phyloP scores from a whole-genome alignment of 2,888 invertebrate genomes.

The Sarcophaga rosellei region DNA sequence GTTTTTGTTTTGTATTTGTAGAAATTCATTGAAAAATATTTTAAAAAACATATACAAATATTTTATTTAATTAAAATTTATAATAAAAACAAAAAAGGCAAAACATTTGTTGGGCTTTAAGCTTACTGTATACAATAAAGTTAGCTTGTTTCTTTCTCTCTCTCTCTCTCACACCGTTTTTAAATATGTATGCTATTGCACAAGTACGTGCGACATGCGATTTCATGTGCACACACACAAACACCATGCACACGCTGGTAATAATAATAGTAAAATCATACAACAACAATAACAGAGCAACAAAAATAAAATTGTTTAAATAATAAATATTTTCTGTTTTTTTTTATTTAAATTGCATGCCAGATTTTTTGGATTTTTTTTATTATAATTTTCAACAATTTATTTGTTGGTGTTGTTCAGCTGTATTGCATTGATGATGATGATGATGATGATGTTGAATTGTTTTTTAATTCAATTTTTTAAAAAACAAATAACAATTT shows the following conservation, averaged over 20 bases:
- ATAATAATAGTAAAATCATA: too few species aligned
- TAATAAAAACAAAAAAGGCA: too few species aligned
- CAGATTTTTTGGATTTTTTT: slow-evolving; percentile 42
- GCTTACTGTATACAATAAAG: not conserved
- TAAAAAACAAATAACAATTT: not conserved
- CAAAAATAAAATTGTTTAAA: slow-evolving; percentile 23
- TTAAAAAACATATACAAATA: too few species aligned
- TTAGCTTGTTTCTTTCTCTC: slow-evolving; percentile 25
- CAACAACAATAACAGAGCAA: slow-evolving; percentile 16
- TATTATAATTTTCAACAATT: not conserved
- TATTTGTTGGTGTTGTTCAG: slow-evolving; percentile 8
- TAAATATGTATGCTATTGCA: slow-evolving; percentile 61
- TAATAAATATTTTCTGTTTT: slow-evolving; percentile 7
- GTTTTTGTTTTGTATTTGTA: too few species aligned
- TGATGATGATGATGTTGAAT: not conserved
- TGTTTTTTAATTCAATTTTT: too few species aligned
- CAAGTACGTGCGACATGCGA: slow-evolving; percentile 68
- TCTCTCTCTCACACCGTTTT: not conserved
- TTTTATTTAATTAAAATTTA: too few species aligned
- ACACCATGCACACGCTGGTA: too few species aligned
- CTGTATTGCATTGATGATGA: not conserved
- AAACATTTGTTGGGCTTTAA: too few species aligned
- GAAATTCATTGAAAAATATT: too few species aligned
- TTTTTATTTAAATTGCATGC: slow-evolving; percentile 51
- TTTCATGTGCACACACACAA: slow-evolving; percentile 40